Evolutionary conservation across 2,797 vertebrate genomes (phyloP), one percentile per base, ranked within the genome.

Genomic region (Cichlasoma orientale): DNA sequence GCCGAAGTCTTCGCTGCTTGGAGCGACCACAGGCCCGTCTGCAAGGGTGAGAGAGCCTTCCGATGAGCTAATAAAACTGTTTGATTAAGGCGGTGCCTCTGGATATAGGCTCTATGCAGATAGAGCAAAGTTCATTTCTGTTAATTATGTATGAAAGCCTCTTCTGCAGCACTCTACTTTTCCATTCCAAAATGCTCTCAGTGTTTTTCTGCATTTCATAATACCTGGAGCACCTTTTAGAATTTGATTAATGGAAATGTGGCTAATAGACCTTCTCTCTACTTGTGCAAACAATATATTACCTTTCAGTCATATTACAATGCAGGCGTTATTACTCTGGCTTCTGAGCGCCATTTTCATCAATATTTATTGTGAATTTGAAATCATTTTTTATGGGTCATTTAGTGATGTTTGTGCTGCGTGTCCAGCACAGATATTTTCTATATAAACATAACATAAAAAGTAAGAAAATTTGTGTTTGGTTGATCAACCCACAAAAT

Each of bases 1-100:
- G 98, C 98, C 1, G 98, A 99, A 91, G 98, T 99, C 69, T 99
- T 99, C 66, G 98, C 98, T 25, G 98, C 98, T 77, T 99, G 98
- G 98, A 99, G 97, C 89, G 98, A 99, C 93, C 98, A 99, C 75
- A 96, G 98, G 78, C 98, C 98, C 12, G 97, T 97, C 25, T 99
- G 98, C 93, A 99, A 99, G 97, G 98, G 98, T 99, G 96, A 97
- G 94, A 8, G 3, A 59, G 78, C 83, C 77, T 80, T 72, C 79
- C 75, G 59, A 78, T 54, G 82, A 93, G 85, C 91, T 92, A 93
- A 93, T 93, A 92, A 89, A 92, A 79, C 80, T 72, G 82, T 91
- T 91, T 93, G 91, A 93, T 94, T 93, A 91, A 94, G 91, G 89
- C 82, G 88, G 77, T 80, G 89, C 91, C 92, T 90, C 80, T 91